Percentiles rank a stretch among this genome's conserved stretches.
Evolutionary conservation across 2,797 vertebrate genomes (phyloP).

Genomic region (Chelon labrosus): DNA sequence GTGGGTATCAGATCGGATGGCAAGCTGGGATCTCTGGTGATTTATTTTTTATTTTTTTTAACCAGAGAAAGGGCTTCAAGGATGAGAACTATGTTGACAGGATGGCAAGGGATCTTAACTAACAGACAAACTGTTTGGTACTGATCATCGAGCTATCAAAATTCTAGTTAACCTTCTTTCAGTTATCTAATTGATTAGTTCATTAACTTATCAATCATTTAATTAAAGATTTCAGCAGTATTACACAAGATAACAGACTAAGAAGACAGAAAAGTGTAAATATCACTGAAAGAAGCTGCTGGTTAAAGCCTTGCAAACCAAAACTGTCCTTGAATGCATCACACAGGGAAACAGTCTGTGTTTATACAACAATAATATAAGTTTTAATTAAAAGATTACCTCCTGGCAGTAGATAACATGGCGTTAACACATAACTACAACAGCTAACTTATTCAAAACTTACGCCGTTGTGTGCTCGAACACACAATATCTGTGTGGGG

Average conservation of each 20-base stretch:
- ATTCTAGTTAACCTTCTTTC: too few species aligned
- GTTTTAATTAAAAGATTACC: conserved; percentile 5
- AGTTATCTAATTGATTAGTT: too few species aligned
- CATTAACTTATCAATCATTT: too few species aligned
- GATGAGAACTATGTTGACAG: neutral
- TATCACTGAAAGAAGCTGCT: neutral
- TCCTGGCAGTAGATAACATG: neutral
- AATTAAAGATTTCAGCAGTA: too few species aligned
- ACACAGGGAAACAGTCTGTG: neutral
- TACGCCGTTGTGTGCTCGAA: neutral
- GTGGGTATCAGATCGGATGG: neutral
- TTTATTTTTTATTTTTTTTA: neutral
- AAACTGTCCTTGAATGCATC: neutral
- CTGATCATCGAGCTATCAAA: too few species aligned
- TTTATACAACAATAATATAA: neutral
- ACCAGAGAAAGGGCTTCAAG: neutral
- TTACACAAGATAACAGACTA: too few species aligned
- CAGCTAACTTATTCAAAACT: neutral
- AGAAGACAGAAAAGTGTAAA: too few species aligned
- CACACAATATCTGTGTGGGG: neutral
- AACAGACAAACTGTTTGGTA: too few species aligned
- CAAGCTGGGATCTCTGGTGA: neutral
- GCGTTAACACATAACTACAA: neutral
- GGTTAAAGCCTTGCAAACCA: neutral
- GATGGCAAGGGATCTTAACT: neutral